Base-by-base conservation (phyloP, 2,888 invertebrate species). In the Cryptophagus acutangulus region DNA sequence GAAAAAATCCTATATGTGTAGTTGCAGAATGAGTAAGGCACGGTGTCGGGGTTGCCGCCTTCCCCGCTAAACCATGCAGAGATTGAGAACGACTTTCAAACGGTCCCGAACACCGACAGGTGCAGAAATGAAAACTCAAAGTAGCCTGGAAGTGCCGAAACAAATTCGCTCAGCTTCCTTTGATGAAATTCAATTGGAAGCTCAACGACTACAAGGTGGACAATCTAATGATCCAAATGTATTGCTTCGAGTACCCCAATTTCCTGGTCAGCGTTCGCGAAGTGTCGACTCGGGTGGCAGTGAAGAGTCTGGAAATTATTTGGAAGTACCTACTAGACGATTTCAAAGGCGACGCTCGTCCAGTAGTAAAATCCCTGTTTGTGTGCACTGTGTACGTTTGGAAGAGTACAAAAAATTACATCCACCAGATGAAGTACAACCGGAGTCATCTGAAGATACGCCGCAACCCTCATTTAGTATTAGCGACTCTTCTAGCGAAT, bases 101-200 rank as follows among this genome's bases (percentile, higher is more conserved):
- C 81, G 89, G 66, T 88, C 88, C 68, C 81, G 84, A 63, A 89
- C 89, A 54, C 89, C 89, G 49, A 90, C 88, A 49, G 87, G 88
- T 54, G 84, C 86, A 64, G 89, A 90, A 73, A 89, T 89, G 88
- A 89, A 89, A 77, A 86, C 85, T 54, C 89, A 89, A 68, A 88
- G 87, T 72, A 89, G 88, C 71, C 80, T 91, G 59, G 90, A 91
- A 69, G 88, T 90, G 59, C 90, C 91, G 53, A 87, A 87, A 66
- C 88, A 88, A 77, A 84, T 90, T 59, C 84, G 90, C 58, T 89
- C 89, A 48, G 88, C 88, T 48, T 88, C 89, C 49, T 90, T 90
- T 74, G 90, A 90, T 73, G 89, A 90, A 74, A 89, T 88, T 66
- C 86, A 88, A 66, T 66, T 87, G 66, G 86, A 84, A 62, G 79